Evolutionary conservation across 2,888 invertebrate genomes (phyloP), one percentile per base, ranked within the genome.

Genomic region (Ectemnius cavifrons): DNA sequence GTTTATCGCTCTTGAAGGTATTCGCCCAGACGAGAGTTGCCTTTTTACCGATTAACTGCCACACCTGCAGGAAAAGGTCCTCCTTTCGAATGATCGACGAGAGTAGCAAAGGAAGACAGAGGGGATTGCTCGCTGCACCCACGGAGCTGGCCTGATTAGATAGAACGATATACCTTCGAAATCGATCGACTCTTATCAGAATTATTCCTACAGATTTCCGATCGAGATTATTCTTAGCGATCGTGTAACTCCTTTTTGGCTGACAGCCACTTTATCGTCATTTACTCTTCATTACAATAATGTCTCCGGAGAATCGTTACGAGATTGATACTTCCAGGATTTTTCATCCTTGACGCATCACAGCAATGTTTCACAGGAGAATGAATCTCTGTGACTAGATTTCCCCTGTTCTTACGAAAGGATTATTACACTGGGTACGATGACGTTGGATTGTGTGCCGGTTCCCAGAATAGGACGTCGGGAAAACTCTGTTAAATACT

Each of bases 81-180:
- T 45, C 13, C 56, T 60, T n/a, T 20, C 28, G 56, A 13, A 62
- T 52, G 52, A 52, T 16, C 2, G 45, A 46, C 16, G 18, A 23
- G 23, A 23, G n/a, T n/a, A 23, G 23, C 2, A 2, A 23, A 23
- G 1, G 20, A 69, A 57, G 13, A 37, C 61, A 72, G 28, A 72
- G 28, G 67, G 45, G 62, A 57, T 45, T 56, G 18, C 49, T 61
- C 23, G 49, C 45, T 59, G 52, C 16, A 46, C 49, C 37, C 37
- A 11, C 56, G 46, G 2, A 68, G 28, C 45, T 4, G n/a, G 27
- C 37, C 18, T 47, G 68, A 73, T 57, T 73, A 68, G 68, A 73
- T 64, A 68, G 63, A 64, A 27, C 23, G n/a, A 37, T 23, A 23
- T 23, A 16, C 20, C n/a, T 4, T n/a, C 11, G 18, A 67, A 69